Conservation (phyloP, 1,140 invertebrate species). For the Tetramorium parvispinum region DNA sequence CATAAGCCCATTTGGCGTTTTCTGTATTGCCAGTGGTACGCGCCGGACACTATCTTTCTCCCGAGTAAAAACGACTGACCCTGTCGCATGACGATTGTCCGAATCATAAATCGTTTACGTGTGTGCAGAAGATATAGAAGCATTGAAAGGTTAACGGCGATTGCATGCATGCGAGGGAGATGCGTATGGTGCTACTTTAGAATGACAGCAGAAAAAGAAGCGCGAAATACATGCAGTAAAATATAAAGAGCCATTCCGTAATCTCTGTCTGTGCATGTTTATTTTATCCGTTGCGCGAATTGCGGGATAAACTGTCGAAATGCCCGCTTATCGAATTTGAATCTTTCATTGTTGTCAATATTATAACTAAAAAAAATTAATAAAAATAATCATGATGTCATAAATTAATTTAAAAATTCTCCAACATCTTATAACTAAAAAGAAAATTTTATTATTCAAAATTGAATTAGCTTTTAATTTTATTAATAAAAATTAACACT, state of each 20-base stretch:
- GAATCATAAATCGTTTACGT: conserved; percentile 34
- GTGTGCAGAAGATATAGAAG: conserved; percentile 39
- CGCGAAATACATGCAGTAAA: not conserved
- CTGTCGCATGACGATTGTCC: not conserved
- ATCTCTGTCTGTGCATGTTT: not conserved
- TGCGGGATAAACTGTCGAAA: conserved; percentile 38
- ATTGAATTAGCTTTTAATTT: not conserved
- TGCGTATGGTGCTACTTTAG: not conserved
- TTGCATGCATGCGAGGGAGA: not conserved
- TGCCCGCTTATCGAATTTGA: conserved; percentile 5
- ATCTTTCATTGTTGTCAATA: not conserved
- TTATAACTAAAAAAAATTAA: not conserved
- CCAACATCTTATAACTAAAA: not conserved
- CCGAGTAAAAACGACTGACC: not conserved
- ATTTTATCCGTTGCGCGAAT: conserved; percentile 36
- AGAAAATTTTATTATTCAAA: not conserved
- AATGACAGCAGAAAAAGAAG: conserved; percentile 13
- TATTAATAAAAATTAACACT: conserved; percentile 2
- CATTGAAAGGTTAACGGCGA: conserved; percentile 30
- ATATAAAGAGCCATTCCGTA: conserved; percentile 3
- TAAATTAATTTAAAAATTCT: not conserved
- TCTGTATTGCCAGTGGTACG: conserved; percentile 2
- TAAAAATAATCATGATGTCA: not conserved
- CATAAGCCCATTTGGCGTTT: conserved; percentile 8
- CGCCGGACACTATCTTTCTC: conserved; percentile 10